Evolutionary conservation across 2,113 vertebrate species (phyloP).

Genomic region (Lipophrys pholis): DNA sequence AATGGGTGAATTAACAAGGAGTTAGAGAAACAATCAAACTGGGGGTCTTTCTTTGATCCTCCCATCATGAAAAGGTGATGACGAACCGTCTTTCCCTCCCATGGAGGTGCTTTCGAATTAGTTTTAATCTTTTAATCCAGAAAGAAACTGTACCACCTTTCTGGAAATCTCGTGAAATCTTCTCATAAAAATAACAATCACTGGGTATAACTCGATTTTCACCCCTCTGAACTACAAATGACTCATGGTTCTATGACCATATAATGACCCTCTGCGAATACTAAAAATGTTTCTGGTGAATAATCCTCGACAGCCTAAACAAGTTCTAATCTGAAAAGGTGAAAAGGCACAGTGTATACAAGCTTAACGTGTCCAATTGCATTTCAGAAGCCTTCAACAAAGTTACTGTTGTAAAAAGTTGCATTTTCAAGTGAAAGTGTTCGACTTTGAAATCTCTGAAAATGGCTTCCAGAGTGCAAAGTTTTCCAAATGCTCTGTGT

Average conservation of each 20-base stretch:
- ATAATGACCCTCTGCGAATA: not conserved
- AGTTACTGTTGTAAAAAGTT: too few relatives aligned
- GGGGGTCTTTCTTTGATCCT: constrained; percentile 60
- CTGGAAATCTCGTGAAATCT: constrained; percentile 57
- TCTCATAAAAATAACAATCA: constrained; percentile 27
- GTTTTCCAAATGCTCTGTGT: too few relatives aligned
- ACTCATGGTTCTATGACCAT: not conserved
- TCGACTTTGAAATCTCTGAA: too few relatives aligned
- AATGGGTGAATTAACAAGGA: constrained; percentile 71
- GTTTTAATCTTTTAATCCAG: constrained; percentile 4
- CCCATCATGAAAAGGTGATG: constrained; percentile 42
- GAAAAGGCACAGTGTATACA: too few relatives aligned
- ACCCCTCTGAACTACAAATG: not conserved
- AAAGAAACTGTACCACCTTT: constrained; percentile 24
- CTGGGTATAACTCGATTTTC: constrained; percentile 13
- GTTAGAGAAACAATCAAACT: constrained; percentile 48
- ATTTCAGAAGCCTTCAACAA: too few relatives aligned
- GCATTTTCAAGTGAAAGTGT: too few relatives aligned
- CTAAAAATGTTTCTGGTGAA: too few relatives aligned
- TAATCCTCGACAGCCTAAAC: too few relatives aligned
- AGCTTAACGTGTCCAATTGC: too few relatives aligned
- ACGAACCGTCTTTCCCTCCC: constrained; percentile 15
- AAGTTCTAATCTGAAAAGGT: too few relatives aligned
- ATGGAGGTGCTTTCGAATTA: not conserved
- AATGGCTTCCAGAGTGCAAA: too few relatives aligned